Evolutionary conservation across 2,113 vertebrate species (phyloP).

Genomic region (Dipodomys stephensi): DNA sequence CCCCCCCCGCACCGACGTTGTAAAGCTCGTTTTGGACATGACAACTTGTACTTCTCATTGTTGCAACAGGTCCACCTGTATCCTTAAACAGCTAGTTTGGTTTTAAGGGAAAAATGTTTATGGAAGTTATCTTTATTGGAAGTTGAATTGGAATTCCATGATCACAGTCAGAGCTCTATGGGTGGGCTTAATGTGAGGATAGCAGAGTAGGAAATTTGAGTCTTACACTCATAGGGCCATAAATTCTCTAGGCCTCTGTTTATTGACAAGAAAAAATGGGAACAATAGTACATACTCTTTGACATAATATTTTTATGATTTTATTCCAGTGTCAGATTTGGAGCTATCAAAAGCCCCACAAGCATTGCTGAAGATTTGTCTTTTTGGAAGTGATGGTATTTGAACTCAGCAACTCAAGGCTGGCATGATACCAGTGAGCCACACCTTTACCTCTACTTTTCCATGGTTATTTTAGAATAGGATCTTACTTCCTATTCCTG

Average conservation of each 20-base stretch:
- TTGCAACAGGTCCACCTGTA: no score
- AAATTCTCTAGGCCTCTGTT: background rate
- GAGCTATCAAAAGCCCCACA: background rate
- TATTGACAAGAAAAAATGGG: background rate
- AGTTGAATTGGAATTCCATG: background rate
- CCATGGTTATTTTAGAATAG: no score
- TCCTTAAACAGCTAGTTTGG: background rate
- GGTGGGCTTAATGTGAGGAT: background rate
- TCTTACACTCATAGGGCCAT: background rate
- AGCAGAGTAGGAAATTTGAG: background rate
- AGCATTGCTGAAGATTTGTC: no score
- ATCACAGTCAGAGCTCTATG: background rate
- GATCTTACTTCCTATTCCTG: no score
- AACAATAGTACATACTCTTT: background rate
- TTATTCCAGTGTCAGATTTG: background rate
- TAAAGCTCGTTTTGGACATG: no score
- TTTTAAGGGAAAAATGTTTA: conserved; percentile 30
- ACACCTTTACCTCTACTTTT: no score
- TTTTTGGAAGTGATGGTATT: no score
- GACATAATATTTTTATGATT: background rate
- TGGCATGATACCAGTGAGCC: no score
- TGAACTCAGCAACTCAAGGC: no score
- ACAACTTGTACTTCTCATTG: no score
- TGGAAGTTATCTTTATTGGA: conserved; percentile 21
- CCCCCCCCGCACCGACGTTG: no score